Evolutionary conservation across 2,888 invertebrate species (phyloP).

Genomic region (Agrochola macilenta): DNA sequence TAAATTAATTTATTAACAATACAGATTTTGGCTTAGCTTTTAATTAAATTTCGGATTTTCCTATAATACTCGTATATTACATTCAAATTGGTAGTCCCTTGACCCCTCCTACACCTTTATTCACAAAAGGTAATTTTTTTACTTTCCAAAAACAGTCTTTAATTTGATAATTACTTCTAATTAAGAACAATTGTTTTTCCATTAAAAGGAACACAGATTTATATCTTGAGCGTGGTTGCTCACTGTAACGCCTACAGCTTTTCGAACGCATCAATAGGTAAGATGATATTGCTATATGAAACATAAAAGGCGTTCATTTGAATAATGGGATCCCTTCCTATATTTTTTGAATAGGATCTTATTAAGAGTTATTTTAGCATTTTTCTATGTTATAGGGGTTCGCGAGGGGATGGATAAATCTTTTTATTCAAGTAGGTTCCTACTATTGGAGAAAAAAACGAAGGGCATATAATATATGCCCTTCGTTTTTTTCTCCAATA

Average conservation of each 20-base stretch:
- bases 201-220: constrained; percentile 24
- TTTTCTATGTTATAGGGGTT: constrained; percentile 52
- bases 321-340: constrained; percentile 61
- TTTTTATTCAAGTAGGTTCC: constrained; percentile 37
- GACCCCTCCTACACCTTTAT: background rate
- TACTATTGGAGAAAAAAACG: constrained; percentile 35
- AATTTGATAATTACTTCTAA: constrained; percentile 26
- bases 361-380: constrained; percentile 61
- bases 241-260: constrained; percentile 45
- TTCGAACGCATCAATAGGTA: constrained; percentile 44
- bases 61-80: background rate
- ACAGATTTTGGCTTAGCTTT: background rate
- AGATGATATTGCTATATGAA: constrained; percentile 61
- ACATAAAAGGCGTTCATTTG: constrained; percentile 68
- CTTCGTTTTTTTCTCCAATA: too few relatives aligned
- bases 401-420: constrained; percentile 44
- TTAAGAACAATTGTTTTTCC: constrained; percentile 18
- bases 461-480: constrained; percentile 20
- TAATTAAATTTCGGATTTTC: too few relatives aligned
- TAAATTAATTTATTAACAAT: background rate
- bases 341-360: constrained; percentile 55
- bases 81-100: background rate
- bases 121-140: constrained; percentile 6
- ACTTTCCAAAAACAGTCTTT: constrained; percentile 4
- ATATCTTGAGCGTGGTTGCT: constrained; percentile 16